These are phyloP conservation scores for Pithys albifrons DNA, from an alignment of 2,113 vertebrate species.

Conservation along the genomic window DNA sequence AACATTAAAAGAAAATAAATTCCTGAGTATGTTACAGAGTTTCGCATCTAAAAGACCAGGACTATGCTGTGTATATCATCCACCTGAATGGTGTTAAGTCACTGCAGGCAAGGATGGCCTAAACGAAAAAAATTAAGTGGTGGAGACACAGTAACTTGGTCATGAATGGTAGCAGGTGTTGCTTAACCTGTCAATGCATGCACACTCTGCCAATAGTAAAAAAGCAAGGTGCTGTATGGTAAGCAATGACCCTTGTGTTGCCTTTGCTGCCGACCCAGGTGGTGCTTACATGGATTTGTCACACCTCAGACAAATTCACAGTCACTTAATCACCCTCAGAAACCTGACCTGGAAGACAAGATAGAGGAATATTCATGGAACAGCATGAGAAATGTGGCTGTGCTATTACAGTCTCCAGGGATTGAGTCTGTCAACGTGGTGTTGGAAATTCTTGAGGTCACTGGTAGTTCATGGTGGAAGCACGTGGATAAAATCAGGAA, in stretches of 20 bases:
- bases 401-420: neutral
- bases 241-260: neutral
- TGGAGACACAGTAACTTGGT: neutral
- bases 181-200: neutral
- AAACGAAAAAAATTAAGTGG: neutral
- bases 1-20: neutral
- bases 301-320: neutral
- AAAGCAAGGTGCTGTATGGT: neutral
- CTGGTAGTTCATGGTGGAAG: neutral
- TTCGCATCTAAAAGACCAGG: neutral
- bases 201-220: neutral
- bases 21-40: accelerated
- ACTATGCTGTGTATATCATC: neutral
- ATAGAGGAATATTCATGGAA: neutral
- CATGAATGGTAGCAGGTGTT: neutral
- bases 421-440: neutral
- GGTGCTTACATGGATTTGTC: neutral
- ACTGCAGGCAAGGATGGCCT: neutral
- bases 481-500: neutral
- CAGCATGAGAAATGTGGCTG: neutral
- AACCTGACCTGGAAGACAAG: neutral
- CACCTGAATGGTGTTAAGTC: neutral
- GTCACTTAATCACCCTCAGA: neutral
- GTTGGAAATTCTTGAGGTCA: neutral
- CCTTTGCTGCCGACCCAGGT: neutral